Conservation (phyloP, 2,113 vertebrate genomes). For the Aptenodytes patagonicus region DNA sequence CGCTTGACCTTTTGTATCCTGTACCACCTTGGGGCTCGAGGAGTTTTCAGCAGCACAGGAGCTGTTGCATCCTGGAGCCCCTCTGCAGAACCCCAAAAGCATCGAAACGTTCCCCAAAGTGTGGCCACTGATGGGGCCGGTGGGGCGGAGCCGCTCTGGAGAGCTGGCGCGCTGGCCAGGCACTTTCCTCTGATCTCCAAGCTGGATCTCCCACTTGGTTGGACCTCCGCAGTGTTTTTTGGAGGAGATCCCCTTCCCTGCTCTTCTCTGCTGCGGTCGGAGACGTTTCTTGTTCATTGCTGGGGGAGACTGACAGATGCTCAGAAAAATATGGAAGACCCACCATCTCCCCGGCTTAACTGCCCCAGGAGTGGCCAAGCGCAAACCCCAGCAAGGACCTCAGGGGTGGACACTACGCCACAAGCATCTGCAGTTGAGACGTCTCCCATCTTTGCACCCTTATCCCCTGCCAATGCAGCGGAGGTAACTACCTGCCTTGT, state of each 20-base stretch:
- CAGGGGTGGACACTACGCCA: fast-evolving
- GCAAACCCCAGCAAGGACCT: background rate
- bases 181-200: too few relatives aligned
- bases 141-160: background rate
- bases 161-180: too few relatives aligned
- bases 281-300: background rate
- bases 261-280: background rate
- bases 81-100: background rate
- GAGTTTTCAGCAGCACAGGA: background rate
- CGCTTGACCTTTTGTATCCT: background rate
- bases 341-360: background rate
- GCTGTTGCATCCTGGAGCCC: background rate
- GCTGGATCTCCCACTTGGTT: background rate
- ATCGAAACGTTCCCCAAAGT: fast-evolving
- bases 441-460: background rate
- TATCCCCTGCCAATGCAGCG: background rate
- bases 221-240: background rate
- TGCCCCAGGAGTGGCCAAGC: background rate
- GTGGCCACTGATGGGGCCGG: background rate
- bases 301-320: background rate
- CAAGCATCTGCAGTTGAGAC: background rate
- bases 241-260: background rate
- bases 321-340: background rate
- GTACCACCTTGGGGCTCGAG: background rate
- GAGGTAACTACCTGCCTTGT: background rate